A percentile compares a stretch with the other conserved stretches of the same genome.
Evolutionary conservation across 2,113 vertebrate genomes (phyloP).

Genomic region (Brachypodius melanocephalos): DNA sequence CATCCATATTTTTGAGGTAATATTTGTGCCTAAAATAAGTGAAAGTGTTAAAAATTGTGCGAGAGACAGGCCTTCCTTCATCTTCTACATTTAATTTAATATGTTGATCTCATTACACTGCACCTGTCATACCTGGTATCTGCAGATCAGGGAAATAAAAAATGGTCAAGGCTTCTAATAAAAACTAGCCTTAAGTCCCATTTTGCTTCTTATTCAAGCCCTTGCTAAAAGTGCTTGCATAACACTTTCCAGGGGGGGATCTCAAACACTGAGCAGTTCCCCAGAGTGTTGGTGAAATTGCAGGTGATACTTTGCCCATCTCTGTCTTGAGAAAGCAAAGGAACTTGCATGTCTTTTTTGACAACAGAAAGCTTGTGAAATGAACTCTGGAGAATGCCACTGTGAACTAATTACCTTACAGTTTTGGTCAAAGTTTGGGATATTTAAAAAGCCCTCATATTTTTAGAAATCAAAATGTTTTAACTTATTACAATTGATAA

Average conservation of each 20-base stretch:
- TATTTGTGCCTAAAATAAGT: constrained; percentile 41
- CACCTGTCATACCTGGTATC: neutral
- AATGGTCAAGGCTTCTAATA: neutral
- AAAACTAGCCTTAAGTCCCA: neutral
- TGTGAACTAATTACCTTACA: neutral
- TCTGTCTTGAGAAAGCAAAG: neutral
- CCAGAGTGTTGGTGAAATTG: neutral
- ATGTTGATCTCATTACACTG: neutral
- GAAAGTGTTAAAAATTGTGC: neutral
- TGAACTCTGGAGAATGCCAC: neutral
- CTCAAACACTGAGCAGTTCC: neutral
- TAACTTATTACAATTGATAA: neutral
- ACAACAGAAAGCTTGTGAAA: neutral
- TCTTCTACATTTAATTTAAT: neutral
- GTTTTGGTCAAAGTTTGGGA: neutral
- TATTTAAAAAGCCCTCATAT: neutral
- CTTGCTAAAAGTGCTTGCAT: neutral
- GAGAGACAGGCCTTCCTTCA: neutral
- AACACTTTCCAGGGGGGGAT: neutral
- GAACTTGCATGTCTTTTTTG: neutral
- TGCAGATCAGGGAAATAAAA: neutral
- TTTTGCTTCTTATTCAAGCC: neutral
- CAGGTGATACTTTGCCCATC: neutral
- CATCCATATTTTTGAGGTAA: neutral
- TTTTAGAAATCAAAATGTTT: neutral